Base-by-base conservation (phyloP, 2,797 vertebrate species). In the Delichon dasypus region DNA sequence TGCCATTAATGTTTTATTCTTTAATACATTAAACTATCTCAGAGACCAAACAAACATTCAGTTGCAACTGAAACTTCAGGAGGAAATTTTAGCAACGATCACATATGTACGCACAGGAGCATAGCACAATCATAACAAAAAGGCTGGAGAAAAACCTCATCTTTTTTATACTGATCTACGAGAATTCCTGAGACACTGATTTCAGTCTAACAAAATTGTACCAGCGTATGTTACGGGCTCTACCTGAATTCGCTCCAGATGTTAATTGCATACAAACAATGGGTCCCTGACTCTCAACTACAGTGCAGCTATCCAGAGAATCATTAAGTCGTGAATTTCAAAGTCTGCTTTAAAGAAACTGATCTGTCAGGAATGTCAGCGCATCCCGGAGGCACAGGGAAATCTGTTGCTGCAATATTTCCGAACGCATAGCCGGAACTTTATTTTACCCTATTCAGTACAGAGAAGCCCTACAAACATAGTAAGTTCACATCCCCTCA, bases 331-430 rank as follows among this genome's bases (percentile, higher is more conserved):
- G 16, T 5, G 7, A 34, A 75, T 92, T 67, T 61, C 66, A 72
- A 58, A 53, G 29, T 5, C n/a, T 32, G 6, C 20, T 57, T 67
- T 32, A 48, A 66, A 85, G 66, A 84, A 89, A 62, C 29, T 20
- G 55, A 48, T 51, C 25, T 23, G 23, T 51, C 62, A 30, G 51
- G 44, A 83, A 74, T 11, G 71, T 23, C 54, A 45, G 30, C 0
- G 4, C 67, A 85, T 80, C 65, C 11, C 29, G 40, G 54, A 85
- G 29, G 40, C 53, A 76, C 10, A 13, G 30, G n/a, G 54, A 77
- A 93, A 95, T 84, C 51, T 88, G 88, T 53, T 79, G 94, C 79
- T 60, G 68, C 75, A 58, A 68, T 75, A 75, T 78, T 91, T 62
- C 79, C 32, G 7, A 80, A 30, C 9, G 23, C 26, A 19, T 20